A percentile compares a stretch with the other conserved stretches of the same genome.
Conservation (phyloP, 2,113 vertebrate genomes). For the Thomomys bottae region DNA sequence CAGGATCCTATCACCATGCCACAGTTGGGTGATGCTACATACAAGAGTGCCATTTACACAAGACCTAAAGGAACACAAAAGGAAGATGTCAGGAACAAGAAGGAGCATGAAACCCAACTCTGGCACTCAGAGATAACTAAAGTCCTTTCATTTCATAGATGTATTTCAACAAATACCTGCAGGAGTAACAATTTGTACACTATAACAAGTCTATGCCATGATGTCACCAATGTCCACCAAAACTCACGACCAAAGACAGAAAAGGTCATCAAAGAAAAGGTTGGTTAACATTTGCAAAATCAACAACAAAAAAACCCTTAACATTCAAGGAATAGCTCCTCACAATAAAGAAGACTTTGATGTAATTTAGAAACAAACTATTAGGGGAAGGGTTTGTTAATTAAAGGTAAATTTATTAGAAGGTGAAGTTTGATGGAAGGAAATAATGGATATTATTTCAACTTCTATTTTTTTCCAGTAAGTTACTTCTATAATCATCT, state of each 20-base stretch:
- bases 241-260: not conserved
- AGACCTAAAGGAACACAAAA: constrained; percentile 86
- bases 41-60: constrained; percentile 95
- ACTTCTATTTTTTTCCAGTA: constrained; percentile 28
- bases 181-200: not conserved
- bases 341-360: not conserved
- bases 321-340: not conserved
- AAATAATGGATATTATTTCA: not conserved
- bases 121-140: not conserved
- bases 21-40: constrained; percentile 90
- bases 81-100: fast-evolving
- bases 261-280: not conserved
- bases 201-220: not conserved
- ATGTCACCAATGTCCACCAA: not conserved
- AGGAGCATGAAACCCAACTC: not conserved
- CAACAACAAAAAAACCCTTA: not conserved
- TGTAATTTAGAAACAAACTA: constrained; percentile 5
- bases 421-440: not conserved
- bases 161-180: not conserved
- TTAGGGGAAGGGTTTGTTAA: not conserved
- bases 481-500: not conserved
- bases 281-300: not conserved
- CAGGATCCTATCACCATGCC: constrained; percentile 97
- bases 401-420: constrained; percentile 5
- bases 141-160: not conserved